These are phyloP conservation scores for Leucophenga maculata DNA, from an alignment of 2,888 invertebrate genomes.

Conservation along the genomic window DNA sequence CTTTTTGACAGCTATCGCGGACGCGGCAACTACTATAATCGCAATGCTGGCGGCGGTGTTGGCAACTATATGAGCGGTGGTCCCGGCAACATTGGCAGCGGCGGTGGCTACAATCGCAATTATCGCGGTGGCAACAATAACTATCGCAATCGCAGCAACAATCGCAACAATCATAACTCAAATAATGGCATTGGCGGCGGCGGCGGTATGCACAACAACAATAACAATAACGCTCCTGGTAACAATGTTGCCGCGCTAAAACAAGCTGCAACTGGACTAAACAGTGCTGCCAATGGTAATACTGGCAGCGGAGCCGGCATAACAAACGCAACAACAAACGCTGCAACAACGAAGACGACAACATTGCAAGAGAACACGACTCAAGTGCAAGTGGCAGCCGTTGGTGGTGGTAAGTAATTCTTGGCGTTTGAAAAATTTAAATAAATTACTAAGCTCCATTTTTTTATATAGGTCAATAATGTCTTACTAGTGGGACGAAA, in stretches of 20 bases:
- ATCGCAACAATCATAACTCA: constrained; percentile 54
- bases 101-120: constrained; percentile 71
- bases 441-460: constrained; percentile 7
- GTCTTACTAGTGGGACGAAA: constrained; percentile 50
- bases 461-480: constrained; percentile 68
- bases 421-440: background rate
- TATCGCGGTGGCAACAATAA: constrained; percentile 72
- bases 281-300: constrained; percentile 44
- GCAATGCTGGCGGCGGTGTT: constrained; percentile 64
- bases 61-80: constrained; percentile 71
- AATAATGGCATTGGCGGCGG: constrained; percentile 12
- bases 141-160: constrained; percentile 67
- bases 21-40: constrained; percentile 75
- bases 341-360: constrained; percentile 56
- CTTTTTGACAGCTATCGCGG: constrained; percentile 75
- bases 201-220: constrained; percentile 50
- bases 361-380: constrained; percentile 61
- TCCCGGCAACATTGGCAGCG: constrained; percentile 55
- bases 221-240: constrained; percentile 47
- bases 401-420: constrained; percentile 55
- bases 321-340: constrained; percentile 39
- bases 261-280: constrained; percentile 56
- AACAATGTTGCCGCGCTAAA: constrained; percentile 57
- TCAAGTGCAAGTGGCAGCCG: constrained; percentile 61
- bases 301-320: constrained; percentile 30